Conservation (phyloP, 2,797 vertebrate genomes). For the Melanotaenia trifasciata region DNA sequence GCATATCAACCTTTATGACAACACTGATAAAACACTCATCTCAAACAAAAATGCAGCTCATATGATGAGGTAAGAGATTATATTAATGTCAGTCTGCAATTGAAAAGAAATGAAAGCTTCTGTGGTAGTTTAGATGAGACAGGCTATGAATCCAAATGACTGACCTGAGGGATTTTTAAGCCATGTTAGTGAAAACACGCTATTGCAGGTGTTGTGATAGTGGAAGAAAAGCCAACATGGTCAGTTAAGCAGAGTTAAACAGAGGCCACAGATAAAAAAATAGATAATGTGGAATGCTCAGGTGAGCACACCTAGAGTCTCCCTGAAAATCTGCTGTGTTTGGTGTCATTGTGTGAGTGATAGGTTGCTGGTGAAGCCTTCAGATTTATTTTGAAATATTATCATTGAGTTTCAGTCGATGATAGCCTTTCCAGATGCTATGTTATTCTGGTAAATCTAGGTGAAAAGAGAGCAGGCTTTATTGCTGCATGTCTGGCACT, state of each 20-base stretch:
- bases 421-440: conserved; percentile 67
- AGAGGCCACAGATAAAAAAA: conserved; percentile 61
- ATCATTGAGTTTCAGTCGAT: conserved; percentile 72
- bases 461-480: conserved; percentile 63
- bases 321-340: conserved; percentile 54
- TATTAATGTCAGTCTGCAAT: conserved; percentile 41
- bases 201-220: conserved; percentile 32
- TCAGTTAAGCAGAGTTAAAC: conserved; percentile 58
- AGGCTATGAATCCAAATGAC: conserved; percentile 31
- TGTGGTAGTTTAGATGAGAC: conserved; percentile 11
- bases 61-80: background rate
- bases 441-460: conserved; percentile 72
- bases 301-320: conserved; percentile 56
- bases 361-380: conserved; percentile 59
- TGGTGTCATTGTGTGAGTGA: conserved; percentile 65
- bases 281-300: conserved; percentile 63
- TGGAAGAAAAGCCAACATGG: conserved; percentile 54
- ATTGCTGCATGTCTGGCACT: conserved; percentile 49
- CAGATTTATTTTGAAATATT: conserved; percentile 69
- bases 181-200: conserved; percentile 28
- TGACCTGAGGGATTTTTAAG: conserved; percentile 16
- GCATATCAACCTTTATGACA: background rate
- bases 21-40: background rate
- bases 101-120: conserved; percentile 28
- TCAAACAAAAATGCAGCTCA: background rate